Evolutionary conservation across 2,113 vertebrate genomes (phyloP), one percentile per base, ranked within the genome.

Genomic region (Amphiprion percula): DNA sequence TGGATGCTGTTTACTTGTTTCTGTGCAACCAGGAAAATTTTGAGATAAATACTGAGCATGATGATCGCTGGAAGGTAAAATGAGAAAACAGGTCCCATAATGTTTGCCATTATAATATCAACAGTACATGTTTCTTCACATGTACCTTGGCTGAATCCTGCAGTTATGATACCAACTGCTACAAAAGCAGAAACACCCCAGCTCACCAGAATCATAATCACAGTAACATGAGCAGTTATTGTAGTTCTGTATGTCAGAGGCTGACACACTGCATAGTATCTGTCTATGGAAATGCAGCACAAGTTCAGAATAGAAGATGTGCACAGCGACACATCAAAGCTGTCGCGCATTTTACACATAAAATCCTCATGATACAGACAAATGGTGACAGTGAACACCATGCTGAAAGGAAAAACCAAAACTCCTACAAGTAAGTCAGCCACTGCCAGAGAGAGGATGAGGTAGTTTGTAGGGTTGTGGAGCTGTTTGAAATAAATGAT

Each of bases 121-220:
- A 71, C 17, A 3, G 46, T 56, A 23, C 74, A 68, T 1, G 1
- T 39, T n/a, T 0, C 26, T 5, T 30, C n/a, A 58, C 73, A 80
- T 15, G 59, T 30, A 14, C 16, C 23, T 5, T 65, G 49, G 24
- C 60, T 68, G 5, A 49, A 15, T 8, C 62, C 70, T 1, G 17
- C 37, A n/a, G 68, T 19, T 9, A 52, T 14, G 7, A 79, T 11
- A 4, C 91, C 91, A 86, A 96, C 94, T 54, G 84, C 95, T 87
- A 95, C 94, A 67, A 94, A 39, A 60, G 88, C 93, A 65, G 96
- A 92, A 3, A 94, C 2, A 3, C 85, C 74, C 96, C 96, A 97
- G 53, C 94, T 94, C 24, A 94, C 9, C 7, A 88, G 23, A 15
- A 97, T 94, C 95, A 97, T 96, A 12, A 83, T 30, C 21, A 85